Percentiles rank a stretch among this genome's conserved stretches.
Conservation (phyloP, 2,113 vertebrate species). For the Zapus hudsonius region DNA sequence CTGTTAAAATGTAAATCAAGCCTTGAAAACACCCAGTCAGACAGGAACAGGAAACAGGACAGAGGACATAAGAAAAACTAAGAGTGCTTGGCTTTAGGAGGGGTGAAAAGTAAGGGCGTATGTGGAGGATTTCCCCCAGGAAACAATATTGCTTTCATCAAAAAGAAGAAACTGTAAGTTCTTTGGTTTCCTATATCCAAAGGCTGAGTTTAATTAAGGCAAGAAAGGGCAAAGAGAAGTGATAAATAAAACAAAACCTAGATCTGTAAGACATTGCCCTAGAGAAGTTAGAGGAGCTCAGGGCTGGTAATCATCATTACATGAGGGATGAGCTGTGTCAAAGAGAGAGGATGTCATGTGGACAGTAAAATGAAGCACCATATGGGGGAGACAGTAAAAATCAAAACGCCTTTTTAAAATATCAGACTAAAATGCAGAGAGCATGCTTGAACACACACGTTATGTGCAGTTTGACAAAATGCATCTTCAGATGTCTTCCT, state of each 20-base stretch:
- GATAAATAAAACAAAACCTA: slow-evolving; percentile 78
- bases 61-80: no score
- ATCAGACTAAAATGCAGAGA: slow-evolving; percentile 51
- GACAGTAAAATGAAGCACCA: slow-evolving; percentile 73
- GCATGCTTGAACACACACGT: background rate
- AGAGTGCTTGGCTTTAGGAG: slow-evolving; percentile 1
- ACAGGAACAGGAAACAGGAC: slow-evolving; percentile 37
- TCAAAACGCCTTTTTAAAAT: slow-evolving; percentile 66
- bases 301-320: slow-evolving; percentile 69
- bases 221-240: slow-evolving; percentile 71
- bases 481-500: background rate
- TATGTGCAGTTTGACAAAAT: slow-evolving; percentile 67
- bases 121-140: background rate
- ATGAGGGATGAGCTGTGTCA: slow-evolving; percentile 75
- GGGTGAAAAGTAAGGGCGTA: background rate
- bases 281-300: slow-evolving; percentile 56
- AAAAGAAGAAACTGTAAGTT: slow-evolving; percentile 60
- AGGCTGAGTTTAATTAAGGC: slow-evolving; percentile 79
- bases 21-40: slow-evolving; percentile 12
- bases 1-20: slow-evolving; percentile 72
- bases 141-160: slow-evolving; percentile 64
- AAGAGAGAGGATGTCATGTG: slow-evolving; percentile 65
- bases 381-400: slow-evolving; percentile 69
- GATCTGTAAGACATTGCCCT: slow-evolving; percentile 72
- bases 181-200: slow-evolving; percentile 34